Evolutionary conservation across 2,888 invertebrate species (phyloP).

Genomic region (Phrixothrix hirtus): DNA sequence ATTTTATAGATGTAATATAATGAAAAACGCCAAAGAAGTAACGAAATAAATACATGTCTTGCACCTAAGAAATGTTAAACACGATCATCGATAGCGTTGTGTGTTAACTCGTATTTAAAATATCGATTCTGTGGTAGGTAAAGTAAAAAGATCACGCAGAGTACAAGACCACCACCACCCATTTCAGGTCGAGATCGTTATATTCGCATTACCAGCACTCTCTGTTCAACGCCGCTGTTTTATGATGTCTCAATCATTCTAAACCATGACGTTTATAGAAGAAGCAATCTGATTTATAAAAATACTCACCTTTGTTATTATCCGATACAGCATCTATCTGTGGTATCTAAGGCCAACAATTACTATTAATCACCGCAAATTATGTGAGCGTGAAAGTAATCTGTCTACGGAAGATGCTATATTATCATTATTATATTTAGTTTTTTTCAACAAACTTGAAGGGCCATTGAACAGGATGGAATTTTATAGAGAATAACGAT

Average conservation of each 20-base stretch:
- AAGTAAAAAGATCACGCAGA: slow-evolving; percentile 8
- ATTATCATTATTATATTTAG: background rate
- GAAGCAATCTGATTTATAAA: slow-evolving; percentile 2
- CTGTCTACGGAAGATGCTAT: background rate
- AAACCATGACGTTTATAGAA: background rate
- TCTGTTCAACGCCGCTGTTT: slow-evolving; percentile 6
- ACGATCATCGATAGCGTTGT: background rate
- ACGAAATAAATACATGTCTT: too few relatives aligned
- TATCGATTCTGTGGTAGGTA: slow-evolving; percentile 15
- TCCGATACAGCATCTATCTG: background rate
- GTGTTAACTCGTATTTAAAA: background rate
- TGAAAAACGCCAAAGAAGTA: too few relatives aligned
- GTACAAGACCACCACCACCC: slow-evolving; percentile 8
- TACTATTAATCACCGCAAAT: background rate
- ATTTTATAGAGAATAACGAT: too few relatives aligned
- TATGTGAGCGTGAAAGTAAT: background rate
- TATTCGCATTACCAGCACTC: slow-evolving; percentile 11
- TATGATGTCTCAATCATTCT: slow-evolving; percentile 9
- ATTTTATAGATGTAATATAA: too few relatives aligned
- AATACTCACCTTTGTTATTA: background rate
- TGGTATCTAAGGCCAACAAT: background rate
- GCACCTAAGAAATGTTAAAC: background rate
- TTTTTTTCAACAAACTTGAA: background rate
- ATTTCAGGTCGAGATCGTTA: slow-evolving; percentile 14
- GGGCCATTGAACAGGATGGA: background rate